Percentiles rank a stretch among this genome's conserved stretches.
phyloP scores from a whole-genome alignment of 1,140 invertebrate genomes.

The Drosophila sechellia region DNA sequence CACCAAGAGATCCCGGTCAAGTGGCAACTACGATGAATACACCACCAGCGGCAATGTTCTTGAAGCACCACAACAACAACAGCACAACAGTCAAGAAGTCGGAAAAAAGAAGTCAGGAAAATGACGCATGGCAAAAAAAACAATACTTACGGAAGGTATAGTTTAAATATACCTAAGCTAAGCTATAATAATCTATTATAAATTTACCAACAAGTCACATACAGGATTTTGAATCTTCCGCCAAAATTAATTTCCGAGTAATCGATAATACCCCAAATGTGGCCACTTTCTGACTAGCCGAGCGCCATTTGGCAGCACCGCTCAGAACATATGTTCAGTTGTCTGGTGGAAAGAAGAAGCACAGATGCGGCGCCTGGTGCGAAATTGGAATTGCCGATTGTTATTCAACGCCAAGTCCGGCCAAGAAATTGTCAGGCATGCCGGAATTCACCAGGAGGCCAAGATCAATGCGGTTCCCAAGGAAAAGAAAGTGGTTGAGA shows the following conservation, averaged over 20 bases:
- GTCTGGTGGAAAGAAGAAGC: not conserved
- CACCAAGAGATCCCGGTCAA: slow-evolving; percentile 84
- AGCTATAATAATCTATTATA: too few relatives aligned
- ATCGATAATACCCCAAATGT: not conserved
- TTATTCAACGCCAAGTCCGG: slow-evolving; percentile 30
- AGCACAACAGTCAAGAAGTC: too few relatives aligned
- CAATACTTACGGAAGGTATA: too few relatives aligned
- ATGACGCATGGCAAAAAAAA: too few relatives aligned
- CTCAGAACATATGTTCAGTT: slow-evolving; percentile 1
- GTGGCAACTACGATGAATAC: slow-evolving; percentile 81
- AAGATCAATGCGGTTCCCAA: not conserved
- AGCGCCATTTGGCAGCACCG: not conserved
- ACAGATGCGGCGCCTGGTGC: slow-evolving; percentile 35
- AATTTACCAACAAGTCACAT: too few relatives aligned
- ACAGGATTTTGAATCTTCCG: too few relatives aligned
- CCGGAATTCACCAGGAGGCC: slow-evolving; percentile 23
- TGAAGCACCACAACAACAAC: slow-evolving; percentile 80
- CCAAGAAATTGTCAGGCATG: slow-evolving; percentile 6
- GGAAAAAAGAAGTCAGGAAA: too few relatives aligned
- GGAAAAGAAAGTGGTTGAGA: not conserved
- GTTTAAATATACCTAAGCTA: too few relatives aligned
- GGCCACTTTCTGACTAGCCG: not conserved
- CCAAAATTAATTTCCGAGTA: not conserved
- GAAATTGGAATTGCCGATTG: slow-evolving; percentile 26
- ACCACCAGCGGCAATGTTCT: slow-evolving; percentile 84